A percentile compares a stretch with the other conserved stretches of the same genome.
phyloP scores from a whole-genome alignment of 1,140 invertebrate genomes.

The Drosophila ohnishii region DNA sequence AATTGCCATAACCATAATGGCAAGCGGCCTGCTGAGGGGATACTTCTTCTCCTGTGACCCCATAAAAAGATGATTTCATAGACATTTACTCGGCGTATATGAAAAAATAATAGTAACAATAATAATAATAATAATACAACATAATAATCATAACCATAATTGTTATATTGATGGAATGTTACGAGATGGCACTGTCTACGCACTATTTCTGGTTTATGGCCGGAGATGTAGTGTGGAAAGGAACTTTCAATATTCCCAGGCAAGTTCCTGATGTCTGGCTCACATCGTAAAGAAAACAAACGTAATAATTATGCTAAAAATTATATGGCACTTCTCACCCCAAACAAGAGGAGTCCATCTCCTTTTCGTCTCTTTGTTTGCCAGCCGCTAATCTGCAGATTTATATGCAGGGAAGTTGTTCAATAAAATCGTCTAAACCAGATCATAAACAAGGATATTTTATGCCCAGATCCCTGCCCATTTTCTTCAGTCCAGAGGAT shows the following conservation, averaged over 20 bases:
- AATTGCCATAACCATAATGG: constrained; percentile 81
- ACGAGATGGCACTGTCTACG: constrained; percentile 34
- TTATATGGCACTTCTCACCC: constrained; percentile 80
- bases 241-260: constrained; percentile 36
- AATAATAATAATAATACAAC: constrained; percentile 65
- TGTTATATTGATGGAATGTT: constrained; percentile 74
- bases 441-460: constrained; percentile 82
- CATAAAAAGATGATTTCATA: constrained; percentile 81
- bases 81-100: constrained; percentile 65
- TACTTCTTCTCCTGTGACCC: constrained; percentile 42
- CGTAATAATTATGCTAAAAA: constrained; percentile 82
- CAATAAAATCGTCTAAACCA: constrained; percentile 82
- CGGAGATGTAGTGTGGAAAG: constrained; percentile 25
- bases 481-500: constrained; percentile 59
- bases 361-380: constrained; percentile 36
- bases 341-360: constrained; percentile 28
- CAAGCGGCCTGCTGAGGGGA: constrained; percentile 37
- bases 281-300: constrained; percentile 74
- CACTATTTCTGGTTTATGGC: constrained; percentile 55
- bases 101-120: constrained; percentile 69
- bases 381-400: constrained; percentile 76
- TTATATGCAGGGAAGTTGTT: constrained; percentile 83
- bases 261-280: constrained; percentile 39
- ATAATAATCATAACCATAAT: constrained; percentile 79
- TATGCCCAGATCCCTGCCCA: constrained; percentile 57